These are phyloP conservation scores for Ammodytes dubius DNA, from an alignment of 2,113 vertebrate genomes.

Conservation along the genomic window DNA sequence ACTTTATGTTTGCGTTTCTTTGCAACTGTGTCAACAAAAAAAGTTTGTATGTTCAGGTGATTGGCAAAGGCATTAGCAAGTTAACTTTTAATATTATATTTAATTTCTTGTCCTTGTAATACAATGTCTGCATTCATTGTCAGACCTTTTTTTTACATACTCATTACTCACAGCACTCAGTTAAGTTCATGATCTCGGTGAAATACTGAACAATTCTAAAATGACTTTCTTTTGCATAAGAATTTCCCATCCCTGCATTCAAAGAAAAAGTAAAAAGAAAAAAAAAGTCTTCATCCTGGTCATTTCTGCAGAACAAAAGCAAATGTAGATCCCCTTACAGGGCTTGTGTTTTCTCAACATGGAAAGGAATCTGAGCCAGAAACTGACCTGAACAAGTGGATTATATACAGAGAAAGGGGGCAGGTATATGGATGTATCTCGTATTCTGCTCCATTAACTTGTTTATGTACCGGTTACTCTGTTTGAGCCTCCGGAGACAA, in stretches of 20 bases:
- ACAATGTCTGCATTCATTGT: too few species aligned
- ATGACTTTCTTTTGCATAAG: too few species aligned
- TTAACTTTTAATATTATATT: too few species aligned
- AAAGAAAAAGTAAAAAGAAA: too few species aligned
- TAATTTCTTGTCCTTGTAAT: too few species aligned
- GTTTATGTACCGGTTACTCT: slow-evolving; percentile 12
- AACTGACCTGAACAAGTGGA: slow-evolving; percentile 20
- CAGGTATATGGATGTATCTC: not conserved
- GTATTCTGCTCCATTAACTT: slow-evolving; percentile 26
- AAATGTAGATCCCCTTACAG: not conserved
- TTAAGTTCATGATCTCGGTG: too few species aligned
- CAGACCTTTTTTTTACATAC: too few species aligned
- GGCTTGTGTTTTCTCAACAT: slow-evolving; percentile 7
- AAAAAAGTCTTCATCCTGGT: not conserved
- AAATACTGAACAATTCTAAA: too few species aligned
- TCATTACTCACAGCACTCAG: too few species aligned
- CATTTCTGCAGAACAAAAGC: slow-evolving; percentile 20
- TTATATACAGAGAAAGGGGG: slow-evolving; percentile 8
- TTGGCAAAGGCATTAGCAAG: not conserved
- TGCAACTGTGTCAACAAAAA: not conserved
- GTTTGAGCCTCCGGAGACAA: slow-evolving; percentile 2
- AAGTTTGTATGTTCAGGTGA: not conserved
- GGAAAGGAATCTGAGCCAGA: slow-evolving; percentile 20
- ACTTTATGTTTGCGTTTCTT: not conserved
- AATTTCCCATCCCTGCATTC: too few species aligned